Base-by-base conservation (phyloP, 2,888 invertebrate species). In the Vesta saturnalis region DNA sequence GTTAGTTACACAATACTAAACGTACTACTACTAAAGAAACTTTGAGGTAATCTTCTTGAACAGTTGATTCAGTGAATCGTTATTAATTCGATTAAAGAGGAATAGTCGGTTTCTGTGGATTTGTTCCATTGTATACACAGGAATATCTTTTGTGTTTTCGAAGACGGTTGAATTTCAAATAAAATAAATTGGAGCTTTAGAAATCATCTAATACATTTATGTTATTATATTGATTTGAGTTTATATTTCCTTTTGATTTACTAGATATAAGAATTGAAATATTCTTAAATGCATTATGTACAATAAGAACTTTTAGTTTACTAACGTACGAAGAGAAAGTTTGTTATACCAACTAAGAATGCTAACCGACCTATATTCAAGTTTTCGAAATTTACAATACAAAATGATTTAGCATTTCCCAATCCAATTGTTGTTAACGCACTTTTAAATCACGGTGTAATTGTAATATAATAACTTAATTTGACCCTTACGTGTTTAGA, bases 41-140 rank as follows among this genome's bases (percentile, higher is more conserved):
- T 52, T 21, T 1, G 14, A 47, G 47, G 47, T 52, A 52, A 15
- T 19, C 19, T 19, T 12, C 19, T 52, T 18, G 52, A 52, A 52
- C 21, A 52, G 52, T 52, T 10, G 52, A 21, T 19, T 52, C 52
- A 21, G 52, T 52, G 52, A 52, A 52, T 19, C 52, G 52, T 52
- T 16, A 52, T 12, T 52, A 52, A 52, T 19, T 52, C 1, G 18
- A 19, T 52, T 52, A 52, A 12, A 19, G 21, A 52, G 52, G 19
- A 52, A 52, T 52, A 10, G 52, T 49, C 8, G 18, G 19, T 52
- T 52, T 52, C 19, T 19, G 12, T 8, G 52, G 52, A 52, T 52
- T 52, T 19, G 21, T 52, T 52, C 52, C 52, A 19, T 19, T 21
- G 19, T 19, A 52, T 52, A 52, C 52, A 15, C 19, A 12, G 2